A percentile compares a stretch with the other conserved stretches of the same genome.
These are phyloP conservation scores for Steinernema hermaphroditum DNA, from an alignment of 2,888 invertebrate species.

Conservation along the genomic window DNA sequence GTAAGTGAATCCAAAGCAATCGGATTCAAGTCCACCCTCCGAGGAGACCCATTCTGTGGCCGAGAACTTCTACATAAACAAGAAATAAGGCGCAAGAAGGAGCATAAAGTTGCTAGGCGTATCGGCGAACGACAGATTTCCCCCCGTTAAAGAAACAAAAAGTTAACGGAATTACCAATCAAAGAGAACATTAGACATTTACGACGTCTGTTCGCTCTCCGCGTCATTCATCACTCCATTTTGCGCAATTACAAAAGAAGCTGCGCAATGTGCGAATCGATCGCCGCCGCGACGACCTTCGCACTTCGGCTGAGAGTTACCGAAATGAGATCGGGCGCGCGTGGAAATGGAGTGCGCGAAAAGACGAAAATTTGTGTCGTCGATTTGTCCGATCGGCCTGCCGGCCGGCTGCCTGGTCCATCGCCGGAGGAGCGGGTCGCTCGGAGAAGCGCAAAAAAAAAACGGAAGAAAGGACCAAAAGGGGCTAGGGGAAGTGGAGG, in stretches of 20 bases:
- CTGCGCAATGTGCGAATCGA: slow-evolving; percentile 30
- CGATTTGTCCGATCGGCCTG: slow-evolving; percentile 26
- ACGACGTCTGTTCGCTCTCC: slow-evolving; percentile 30
- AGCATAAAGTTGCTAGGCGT: slow-evolving; percentile 20
- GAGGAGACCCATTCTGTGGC: no score
- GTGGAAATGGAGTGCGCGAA: slow-evolving; percentile 22
- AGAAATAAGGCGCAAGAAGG: neutral
- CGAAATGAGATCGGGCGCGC: slow-evolving; percentile 23
- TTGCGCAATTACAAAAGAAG: slow-evolving; percentile 30
- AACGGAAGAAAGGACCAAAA: slow-evolving; percentile 10
- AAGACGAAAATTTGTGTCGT: slow-evolving; percentile 23
- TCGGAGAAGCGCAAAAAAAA: neutral
- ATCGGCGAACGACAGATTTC: neutral
- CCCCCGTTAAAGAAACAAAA: neutral
- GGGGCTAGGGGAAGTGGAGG: neutral
- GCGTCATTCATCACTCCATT: slow-evolving; percentile 29
- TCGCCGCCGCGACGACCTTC: slow-evolving; percentile 20
- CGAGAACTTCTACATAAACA: no score
- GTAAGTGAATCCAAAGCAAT: no score
- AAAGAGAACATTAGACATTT: slow-evolving; percentile 26
- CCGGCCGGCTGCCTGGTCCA: neutral
- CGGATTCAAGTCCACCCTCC: no score
- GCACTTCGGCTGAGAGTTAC: slow-evolving; percentile 25
- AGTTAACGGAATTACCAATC: slow-evolving; percentile 10
- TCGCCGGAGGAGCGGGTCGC: neutral